phyloP scores from a whole-genome alignment of 2,888 invertebrate genomes.

The Margaritifera margaritifera region DNA sequence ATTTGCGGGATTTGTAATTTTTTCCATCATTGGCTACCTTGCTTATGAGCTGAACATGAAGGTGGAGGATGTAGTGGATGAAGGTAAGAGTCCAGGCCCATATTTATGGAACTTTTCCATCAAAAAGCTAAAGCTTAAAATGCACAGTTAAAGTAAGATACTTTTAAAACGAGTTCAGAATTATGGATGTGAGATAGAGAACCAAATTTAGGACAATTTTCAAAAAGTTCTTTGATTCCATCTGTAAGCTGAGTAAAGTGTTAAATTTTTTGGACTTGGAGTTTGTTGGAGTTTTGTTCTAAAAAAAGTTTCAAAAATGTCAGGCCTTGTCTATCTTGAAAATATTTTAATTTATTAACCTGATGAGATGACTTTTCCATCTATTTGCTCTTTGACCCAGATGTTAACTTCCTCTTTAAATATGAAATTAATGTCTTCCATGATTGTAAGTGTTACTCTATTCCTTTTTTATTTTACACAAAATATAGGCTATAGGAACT shows the following conservation, averaged over 20 bases:
- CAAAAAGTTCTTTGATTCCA: background rate
- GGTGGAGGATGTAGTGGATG: constrained; percentile 67
- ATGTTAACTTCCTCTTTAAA: no score
- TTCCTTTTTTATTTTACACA: no score
- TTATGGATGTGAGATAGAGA: background rate
- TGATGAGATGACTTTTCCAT: no score
- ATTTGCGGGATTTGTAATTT: constrained; percentile 71
- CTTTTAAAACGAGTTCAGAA: background rate
- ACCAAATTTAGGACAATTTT: no score
- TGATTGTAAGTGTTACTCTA: no score
- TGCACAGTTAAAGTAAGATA: no score
- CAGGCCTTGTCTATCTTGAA: no score
- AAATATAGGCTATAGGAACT: no score
- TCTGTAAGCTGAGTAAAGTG: background rate
- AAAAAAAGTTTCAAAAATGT: background rate
- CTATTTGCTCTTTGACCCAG: no score
- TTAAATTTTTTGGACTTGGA: background rate
- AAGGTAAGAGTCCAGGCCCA: constrained; percentile 49
- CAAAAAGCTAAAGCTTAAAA: background rate
- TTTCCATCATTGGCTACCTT: constrained; percentile 69
- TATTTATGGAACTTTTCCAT: background rate
- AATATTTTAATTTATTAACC: no score
- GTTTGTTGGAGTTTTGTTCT: background rate
- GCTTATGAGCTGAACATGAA: constrained; percentile 65
- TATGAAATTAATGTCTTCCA: no score